Evolutionary conservation across 2,113 vertebrate genomes (phyloP), one percentile per base, ranked within the genome.

Genomic region (Rhea americana): DNA sequence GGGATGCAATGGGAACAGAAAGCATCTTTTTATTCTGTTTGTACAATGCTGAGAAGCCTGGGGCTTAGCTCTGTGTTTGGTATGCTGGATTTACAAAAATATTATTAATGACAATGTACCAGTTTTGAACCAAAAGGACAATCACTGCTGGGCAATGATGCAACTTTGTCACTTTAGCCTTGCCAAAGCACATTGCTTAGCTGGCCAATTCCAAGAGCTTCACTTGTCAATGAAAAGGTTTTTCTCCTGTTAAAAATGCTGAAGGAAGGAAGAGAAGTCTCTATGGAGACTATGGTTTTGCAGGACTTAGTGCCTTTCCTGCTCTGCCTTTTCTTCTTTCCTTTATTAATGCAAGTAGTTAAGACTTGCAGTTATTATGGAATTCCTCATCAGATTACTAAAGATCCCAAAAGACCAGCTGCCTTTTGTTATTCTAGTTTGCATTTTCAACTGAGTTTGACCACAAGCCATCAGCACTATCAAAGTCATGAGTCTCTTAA

Each of bases 371-470:
- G 73, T 80, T 89, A 70, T 88, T 88, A 66, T 26, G 30, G 85
- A 91, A 96, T 91, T 88, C 67, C 50, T 93, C 89, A 92, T 81
- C 82, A 70, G 56, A 86, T 87, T 87, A 72, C 55, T 73, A 47
- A 6, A 91, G 87, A 93, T 91, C 77, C 93, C 90, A 48, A 53
- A 79, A 91, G 88, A 89, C 32, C 72, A 77, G 74, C 53, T 91
- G 78, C 72, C 67, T 48, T 90, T 87, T 51, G 58, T 67, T 85
- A 56, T 62, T 87, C 58, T 65, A 59, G 20, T 74, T 75, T 79
- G 56, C 48, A 75, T 55, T 71, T 91, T 79, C 30, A 58, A 24
- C 35, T 63, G 58, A 68, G 70, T 37, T 37, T 75, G 70, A 81
- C 61, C 82, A 82, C 81, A 84, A 85, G 53, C 53, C 83, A 75